phyloP scores from a whole-genome alignment of 2,113 vertebrate genomes.

The Urocitellus parryii region DNA sequence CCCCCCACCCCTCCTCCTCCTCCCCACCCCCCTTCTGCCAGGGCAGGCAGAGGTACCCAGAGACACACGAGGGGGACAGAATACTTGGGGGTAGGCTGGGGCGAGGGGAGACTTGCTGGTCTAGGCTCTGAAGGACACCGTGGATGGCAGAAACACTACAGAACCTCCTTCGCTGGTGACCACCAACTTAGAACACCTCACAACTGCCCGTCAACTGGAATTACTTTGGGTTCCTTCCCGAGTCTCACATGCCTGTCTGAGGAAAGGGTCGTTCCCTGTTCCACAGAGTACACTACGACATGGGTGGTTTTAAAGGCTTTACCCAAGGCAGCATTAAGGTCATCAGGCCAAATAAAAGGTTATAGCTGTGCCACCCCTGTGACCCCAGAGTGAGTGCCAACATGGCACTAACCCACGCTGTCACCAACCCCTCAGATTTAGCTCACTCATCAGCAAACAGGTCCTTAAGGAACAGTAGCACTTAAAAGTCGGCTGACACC shows the following conservation, averaged over 20 bases:
- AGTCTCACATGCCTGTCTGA: background rate
- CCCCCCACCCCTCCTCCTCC: no score
- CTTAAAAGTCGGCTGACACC: background rate
- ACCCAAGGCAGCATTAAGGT: no score
- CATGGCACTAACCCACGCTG: fast-evolving
- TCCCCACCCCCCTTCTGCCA: no score
- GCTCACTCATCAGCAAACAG: background rate
- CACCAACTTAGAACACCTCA: background rate
- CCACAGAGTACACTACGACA: no score
- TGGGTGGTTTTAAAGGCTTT: background rate
- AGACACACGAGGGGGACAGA: no score
- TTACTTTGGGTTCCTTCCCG: fast-evolving
- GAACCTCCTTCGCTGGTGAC: fast-evolving
- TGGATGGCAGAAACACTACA: background rate
- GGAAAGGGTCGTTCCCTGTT: background rate
- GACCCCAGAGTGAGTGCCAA: background rate
- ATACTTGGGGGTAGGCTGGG: background rate
- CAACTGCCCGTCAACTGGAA: fast-evolving
- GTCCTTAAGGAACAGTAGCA: background rate
- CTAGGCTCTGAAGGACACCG: background rate
- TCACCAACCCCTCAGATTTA: background rate
- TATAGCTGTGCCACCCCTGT: fast-evolving
- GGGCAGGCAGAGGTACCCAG: no score
- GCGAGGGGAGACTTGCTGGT: fast-evolving
- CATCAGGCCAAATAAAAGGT: background rate